A percentile compares a stretch with the other conserved stretches of the same genome.
phyloP scores from a whole-genome alignment of 2,797 vertebrate species.

The Microctenopoma steveboyesi region DNA sequence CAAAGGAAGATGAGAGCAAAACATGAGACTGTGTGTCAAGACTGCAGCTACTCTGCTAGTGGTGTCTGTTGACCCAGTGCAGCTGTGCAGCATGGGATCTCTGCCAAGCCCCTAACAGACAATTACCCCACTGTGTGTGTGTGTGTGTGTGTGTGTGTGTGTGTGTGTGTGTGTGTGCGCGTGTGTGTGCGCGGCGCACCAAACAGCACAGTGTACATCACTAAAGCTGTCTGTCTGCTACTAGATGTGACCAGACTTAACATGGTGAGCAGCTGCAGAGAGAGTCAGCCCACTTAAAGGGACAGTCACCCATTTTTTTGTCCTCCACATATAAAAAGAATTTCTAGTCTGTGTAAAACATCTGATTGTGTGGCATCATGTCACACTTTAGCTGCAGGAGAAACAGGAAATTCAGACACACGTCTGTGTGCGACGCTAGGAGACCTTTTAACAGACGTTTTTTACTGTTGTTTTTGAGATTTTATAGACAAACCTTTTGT shows the following conservation, averaged over 20 bases:
- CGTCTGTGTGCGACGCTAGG: background rate
- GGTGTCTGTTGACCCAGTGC: slow-evolving; percentile 59
- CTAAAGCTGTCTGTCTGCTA: slow-evolving; percentile 68
- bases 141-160: slow-evolving; percentile 31
- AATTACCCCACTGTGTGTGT: slow-evolving; percentile 75
- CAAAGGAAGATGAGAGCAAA: slow-evolving; percentile 34
- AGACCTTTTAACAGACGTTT: background rate
- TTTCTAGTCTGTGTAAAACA: background rate
- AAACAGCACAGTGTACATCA: slow-evolving; percentile 59
- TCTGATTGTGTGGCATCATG: too few relatives aligned
- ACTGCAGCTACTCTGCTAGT: slow-evolving; percentile 24
- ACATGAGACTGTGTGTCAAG: slow-evolving; percentile 41
- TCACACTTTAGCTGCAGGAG: too few relatives aligned
- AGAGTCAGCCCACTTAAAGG: slow-evolving; percentile 62
- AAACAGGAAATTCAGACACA: background rate
- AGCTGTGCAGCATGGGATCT: slow-evolving; percentile 75
- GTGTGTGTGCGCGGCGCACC: slow-evolving; percentile 13
- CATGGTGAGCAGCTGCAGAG: slow-evolving; percentile 71
- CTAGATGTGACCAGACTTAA: slow-evolving; percentile 75
- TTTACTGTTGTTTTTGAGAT: too few relatives aligned
- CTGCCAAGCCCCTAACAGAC: slow-evolving; percentile 78
- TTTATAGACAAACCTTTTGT: background rate
- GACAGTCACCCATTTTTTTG: slow-evolving; percentile 46
- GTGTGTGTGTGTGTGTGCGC: too few relatives aligned
- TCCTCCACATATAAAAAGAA: background rate